Base-by-base conservation (phyloP, 2,797 vertebrate species). In the Distichodus sexfasciatus region DNA sequence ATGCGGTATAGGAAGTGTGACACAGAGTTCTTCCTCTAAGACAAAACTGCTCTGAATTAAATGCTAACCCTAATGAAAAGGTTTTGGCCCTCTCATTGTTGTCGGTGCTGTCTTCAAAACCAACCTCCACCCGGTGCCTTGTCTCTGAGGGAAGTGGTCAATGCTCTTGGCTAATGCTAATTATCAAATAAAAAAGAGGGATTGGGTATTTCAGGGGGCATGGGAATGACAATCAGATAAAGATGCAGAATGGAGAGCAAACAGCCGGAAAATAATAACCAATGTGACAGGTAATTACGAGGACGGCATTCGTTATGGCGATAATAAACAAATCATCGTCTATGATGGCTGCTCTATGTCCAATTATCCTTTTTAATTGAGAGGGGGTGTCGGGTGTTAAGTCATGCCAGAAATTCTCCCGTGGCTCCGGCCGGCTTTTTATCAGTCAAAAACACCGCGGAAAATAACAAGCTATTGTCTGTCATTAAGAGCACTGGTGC, bases 401-500 rank as follows among this genome's bases (percentile, higher is more conserved):
- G 66, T 77, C 73, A 66, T 62, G 48, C 80, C 75, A 76, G 76
- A 81, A 79, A 81, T 72, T 80, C 62, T 66, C 57, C 57, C 21
- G 38, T 71, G 72, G 71, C 76, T 79, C 65, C 24, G 55, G 60
- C 68, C 67, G 65, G 65, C 36, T 70, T 53, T 74, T 71, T 77
- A 75, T 79, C 71, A 66, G 77, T 69, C 64, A 70, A 72, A 77
- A 77, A 76, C 74, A 76, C 75, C 69, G 58, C 29, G 55, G 69
- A 76, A 75, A 71, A 77, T 75, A 77, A 77, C 75, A 72, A 77
- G 72, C 62, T 53, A 60, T 70, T 80, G 78, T 75, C 75, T 79
- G 70, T 84, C 82, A 83, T 86, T 85, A 87, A 85, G 80, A 80
- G 75, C 85, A 82, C 68, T 54, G 75, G 78, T 82, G 83, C 59